Evolutionary conservation across 2,113 vertebrate genomes (phyloP).

Genomic region (Sialia sialis): DNA sequence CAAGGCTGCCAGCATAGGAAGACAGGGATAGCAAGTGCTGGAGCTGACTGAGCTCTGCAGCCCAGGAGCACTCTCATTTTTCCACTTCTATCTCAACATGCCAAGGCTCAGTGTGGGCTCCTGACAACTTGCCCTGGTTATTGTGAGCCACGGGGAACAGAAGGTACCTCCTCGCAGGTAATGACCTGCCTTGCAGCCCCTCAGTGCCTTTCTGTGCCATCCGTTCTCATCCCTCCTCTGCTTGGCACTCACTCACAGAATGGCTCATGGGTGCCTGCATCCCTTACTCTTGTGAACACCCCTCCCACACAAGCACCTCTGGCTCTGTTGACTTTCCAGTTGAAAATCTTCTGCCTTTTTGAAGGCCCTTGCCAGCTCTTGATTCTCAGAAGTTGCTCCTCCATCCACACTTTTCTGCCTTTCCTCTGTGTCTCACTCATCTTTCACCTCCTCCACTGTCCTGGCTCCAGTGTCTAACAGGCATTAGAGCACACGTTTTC

Average conservation of each 20-base stretch:
- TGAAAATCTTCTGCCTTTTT: background rate
- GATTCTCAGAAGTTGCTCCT: background rate
- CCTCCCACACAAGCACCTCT: background rate
- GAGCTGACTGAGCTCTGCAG: background rate
- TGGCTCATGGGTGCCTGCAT: background rate
- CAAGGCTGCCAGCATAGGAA: fast-evolving
- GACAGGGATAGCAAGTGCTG: background rate
- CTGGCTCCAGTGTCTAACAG: background rate
- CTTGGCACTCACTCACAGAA: fast-evolving
- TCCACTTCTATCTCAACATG: background rate
- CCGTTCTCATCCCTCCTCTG: background rate
- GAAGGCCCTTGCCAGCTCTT: background rate
- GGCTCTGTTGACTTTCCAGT: background rate
- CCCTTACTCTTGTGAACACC: background rate
- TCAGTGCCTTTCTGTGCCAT: background rate
- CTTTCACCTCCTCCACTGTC: background rate
- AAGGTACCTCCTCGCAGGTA: background rate
- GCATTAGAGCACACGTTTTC: background rate
- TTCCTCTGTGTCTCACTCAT: background rate
- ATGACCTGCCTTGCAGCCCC: background rate
- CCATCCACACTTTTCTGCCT: background rate
- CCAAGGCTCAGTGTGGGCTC: background rate
- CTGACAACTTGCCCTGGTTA: background rate
- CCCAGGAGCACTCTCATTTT: background rate
- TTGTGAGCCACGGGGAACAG: fast-evolving